These are phyloP conservation scores for Solenopsis invicta DNA, from an alignment of 1,140 invertebrate genomes.

Conservation along the genomic window DNA sequence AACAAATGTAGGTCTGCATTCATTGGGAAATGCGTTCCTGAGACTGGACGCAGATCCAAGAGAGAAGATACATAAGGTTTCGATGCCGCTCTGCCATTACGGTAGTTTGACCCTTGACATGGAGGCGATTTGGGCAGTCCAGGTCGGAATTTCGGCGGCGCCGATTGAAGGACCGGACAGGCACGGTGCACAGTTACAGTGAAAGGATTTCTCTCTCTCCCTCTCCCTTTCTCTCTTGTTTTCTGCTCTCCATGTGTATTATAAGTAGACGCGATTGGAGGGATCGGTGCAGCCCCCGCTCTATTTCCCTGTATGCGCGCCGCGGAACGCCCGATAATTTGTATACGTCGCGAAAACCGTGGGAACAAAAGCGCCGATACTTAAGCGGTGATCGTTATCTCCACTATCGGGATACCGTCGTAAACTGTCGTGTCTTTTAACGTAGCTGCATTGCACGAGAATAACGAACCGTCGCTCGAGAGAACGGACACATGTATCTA, in stretches of 20 bases:
- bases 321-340: conserved; percentile 69
- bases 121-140: conserved; percentile 33
- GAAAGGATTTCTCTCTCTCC: not conserved
- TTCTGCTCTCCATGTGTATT: not conserved
- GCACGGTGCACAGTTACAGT: conserved; percentile 13
- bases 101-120: conserved; percentile 50
- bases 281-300: conserved; percentile 12
- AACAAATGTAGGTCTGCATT: not conserved
- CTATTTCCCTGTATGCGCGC: conserved; percentile 44
- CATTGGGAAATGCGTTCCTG: not conserved
- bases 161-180: conserved; percentile 41
- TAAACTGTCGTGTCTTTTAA: conserved; percentile 50
- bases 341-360: conserved; percentile 72
- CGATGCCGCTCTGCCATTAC: conserved; percentile 46
- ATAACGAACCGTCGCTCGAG: conserved; percentile 37
- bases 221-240: not conserved
- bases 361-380: conserved; percentile 63
- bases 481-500: not conserved
- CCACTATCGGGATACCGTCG: conserved; percentile 38
- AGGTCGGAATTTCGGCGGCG: conserved; percentile 35
- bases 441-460: not conserved
- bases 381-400: conserved; percentile 64
- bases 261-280: conserved; percentile 47
- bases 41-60: conserved; percentile 21
- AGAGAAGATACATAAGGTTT: conserved; percentile 1